Evolutionary conservation across 53 echinoderm and acorn worm genomes (phyloP).

Genomic region (Glandiceps talaboti): DNA sequence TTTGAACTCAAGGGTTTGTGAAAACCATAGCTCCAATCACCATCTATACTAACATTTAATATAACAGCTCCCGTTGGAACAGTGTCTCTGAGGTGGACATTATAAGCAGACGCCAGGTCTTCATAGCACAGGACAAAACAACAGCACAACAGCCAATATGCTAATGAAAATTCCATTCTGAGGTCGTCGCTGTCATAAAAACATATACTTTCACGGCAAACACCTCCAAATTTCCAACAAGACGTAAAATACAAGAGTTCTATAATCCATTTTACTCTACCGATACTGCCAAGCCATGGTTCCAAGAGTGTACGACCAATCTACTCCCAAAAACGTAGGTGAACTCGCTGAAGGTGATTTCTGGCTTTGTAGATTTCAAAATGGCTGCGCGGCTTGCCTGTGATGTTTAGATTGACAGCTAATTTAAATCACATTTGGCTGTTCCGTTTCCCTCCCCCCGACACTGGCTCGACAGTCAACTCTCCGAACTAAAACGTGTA

Average conservation of each 20-base stretch:
- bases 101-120: constrained; percentile 27
- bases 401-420: not conserved
- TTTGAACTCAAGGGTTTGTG: constrained; percentile 41
- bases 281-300: not conserved
- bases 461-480: too few relatives aligned
- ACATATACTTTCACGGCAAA: not conserved
- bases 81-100: constrained; percentile 40
- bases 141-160: not conserved
- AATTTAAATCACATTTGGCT: not conserved
- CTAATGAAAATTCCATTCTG: not conserved
- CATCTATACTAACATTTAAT: constrained; percentile 42
- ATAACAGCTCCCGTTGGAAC: constrained; percentile 30
- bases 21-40: constrained; percentile 36
- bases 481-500: not conserved
- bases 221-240: not conserved
- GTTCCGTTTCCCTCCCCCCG: not conserved
- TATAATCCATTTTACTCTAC: not conserved
- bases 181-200: not conserved
- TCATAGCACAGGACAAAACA: not conserved
- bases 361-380: not conserved
- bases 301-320: not conserved
- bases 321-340: not conserved
- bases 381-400: constrained; percentile 1
- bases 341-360: not conserved
- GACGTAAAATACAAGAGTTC: not conserved